These are phyloP conservation scores for Fragum fragum DNA, from an alignment of 2,888 invertebrate species.

Conservation along the genomic window DNA sequence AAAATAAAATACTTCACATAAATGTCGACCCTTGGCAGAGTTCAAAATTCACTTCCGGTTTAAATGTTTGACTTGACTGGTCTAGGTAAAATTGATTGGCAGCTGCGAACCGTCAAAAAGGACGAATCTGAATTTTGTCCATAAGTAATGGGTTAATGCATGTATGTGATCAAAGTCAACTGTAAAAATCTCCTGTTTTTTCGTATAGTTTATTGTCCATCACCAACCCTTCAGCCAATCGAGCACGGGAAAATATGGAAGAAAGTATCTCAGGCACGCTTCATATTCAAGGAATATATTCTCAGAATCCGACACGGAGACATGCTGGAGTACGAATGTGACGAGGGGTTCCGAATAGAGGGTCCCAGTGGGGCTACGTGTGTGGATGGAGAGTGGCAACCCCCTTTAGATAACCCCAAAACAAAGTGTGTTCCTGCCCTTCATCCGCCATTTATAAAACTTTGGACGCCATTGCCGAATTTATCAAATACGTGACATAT, in stretches of 20 bases:
- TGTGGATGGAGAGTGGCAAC: conserved; percentile 97
- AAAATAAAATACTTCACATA: too few relatives aligned
- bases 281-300: conserved; percentile 97
- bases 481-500: conserved; percentile 10
- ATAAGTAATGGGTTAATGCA: too few relatives aligned
- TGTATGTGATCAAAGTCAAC: too few relatives aligned
- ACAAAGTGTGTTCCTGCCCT: conserved; percentile 94
- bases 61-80: too few relatives aligned
- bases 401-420: conserved; percentile 89
- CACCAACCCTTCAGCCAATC: conserved; percentile 48
- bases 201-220: conserved; percentile 64
- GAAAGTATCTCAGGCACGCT: conserved; percentile 91
- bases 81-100: too few relatives aligned
- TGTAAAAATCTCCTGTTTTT: too few relatives aligned
- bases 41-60: too few relatives aligned
- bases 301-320: conserved; percentile 82
- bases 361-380: conserved; percentile 97
- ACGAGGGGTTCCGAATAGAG: conserved; percentile 95
- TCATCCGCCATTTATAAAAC: conserved; percentile 90
- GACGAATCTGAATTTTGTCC: too few relatives aligned
- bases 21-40: too few relatives aligned
- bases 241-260: conserved; percentile 89
- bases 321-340: conserved; percentile 94
- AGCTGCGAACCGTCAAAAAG: too few relatives aligned
- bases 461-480: conserved; percentile 73